phyloP scores from a whole-genome alignment of 2,797 vertebrate species.

The Sebastes matsubarae region DNA sequence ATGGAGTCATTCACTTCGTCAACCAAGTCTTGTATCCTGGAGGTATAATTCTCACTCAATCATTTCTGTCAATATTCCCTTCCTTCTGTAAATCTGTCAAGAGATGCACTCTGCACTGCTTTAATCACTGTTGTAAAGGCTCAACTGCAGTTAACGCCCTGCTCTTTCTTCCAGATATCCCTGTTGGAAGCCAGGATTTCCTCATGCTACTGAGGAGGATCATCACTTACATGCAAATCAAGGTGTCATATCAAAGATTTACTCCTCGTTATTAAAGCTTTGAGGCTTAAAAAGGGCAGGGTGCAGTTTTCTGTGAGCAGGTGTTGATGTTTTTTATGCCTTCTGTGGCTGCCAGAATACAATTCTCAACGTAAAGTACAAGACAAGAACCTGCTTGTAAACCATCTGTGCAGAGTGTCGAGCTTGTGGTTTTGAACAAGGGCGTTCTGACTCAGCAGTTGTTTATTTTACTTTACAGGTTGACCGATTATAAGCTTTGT shows the following conservation, averaged over 20 bases:
- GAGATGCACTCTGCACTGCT: not conserved
- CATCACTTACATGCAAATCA: conserved; percentile 91
- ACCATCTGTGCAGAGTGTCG: not conserved
- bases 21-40: conserved; percentile 91
- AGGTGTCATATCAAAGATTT: conserved; percentile 80
- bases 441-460: not conserved
- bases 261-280: not conserved
- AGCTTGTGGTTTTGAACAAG: not conserved
- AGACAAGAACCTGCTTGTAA: conserved; percentile 21
- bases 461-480: not conserved
- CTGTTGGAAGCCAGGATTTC: conserved; percentile 91
- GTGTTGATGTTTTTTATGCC: not conserved
- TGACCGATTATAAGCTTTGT: not conserved
- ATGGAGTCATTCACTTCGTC: conserved; percentile 92
- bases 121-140: not conserved
- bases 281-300: not conserved
- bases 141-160: conserved; percentile 3
- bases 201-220: conserved; percentile 87
- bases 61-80: not conserved
- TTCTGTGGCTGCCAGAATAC: not conserved
- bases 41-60: conserved; percentile 76
- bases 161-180: conserved; percentile 82
- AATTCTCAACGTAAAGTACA: not conserved
- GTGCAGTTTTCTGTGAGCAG: conserved; percentile 7
- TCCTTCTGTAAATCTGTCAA: conserved; percentile 27